Conservation (phyloP, 1,140 invertebrate species). For the Drosophila kurseongensis region DNA sequence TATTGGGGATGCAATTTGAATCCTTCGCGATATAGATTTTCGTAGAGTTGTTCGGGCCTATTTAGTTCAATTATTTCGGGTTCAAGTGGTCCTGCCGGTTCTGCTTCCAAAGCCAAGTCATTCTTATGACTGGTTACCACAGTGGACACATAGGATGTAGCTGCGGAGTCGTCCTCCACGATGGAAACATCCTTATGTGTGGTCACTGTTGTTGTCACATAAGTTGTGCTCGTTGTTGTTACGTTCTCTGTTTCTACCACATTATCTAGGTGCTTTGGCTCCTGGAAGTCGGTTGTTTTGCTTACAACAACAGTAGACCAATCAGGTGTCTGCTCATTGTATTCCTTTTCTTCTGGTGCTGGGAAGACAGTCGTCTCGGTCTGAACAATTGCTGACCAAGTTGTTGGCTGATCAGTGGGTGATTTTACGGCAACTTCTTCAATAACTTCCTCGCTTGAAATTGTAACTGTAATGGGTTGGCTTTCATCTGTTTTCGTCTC, state of each 20-base stretch:
- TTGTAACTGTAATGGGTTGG: conserved; percentile 44
- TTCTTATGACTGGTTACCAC: conserved; percentile 57
- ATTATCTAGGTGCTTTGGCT: conserved; percentile 56
- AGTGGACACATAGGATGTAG: conserved; percentile 70
- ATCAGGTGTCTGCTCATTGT: conserved; percentile 21
- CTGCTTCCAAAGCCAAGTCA: conserved; percentile 25
- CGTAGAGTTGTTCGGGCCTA: conserved; percentile 13
- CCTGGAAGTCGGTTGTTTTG: conserved; percentile 73
- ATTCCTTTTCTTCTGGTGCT: conserved; percentile 24
- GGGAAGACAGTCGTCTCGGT: conserved; percentile 72
- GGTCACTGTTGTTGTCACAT: conserved; percentile 76
- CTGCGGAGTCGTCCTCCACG: conserved; percentile 18
- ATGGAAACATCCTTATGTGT: conserved; percentile 58
- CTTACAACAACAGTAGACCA: conserved; percentile 77
- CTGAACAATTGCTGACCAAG: conserved; percentile 81
- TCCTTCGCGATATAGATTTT: conserved; percentile 27
- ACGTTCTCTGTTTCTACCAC: conserved; percentile 15
- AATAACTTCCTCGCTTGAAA: conserved; percentile 24
- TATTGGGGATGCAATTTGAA: conserved; percentile 29
- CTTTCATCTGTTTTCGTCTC: conserved; percentile 12
- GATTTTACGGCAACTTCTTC: conserved; percentile 69
- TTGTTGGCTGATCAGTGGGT: conserved; percentile 77
- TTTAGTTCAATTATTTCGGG: conserved; percentile 7
- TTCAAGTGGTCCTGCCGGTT: conserved; percentile 1
- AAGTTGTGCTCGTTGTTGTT: conserved; percentile 60